Base-by-base conservation (phyloP, 2,888 invertebrate species). In the Agapostemon virescens region DNA sequence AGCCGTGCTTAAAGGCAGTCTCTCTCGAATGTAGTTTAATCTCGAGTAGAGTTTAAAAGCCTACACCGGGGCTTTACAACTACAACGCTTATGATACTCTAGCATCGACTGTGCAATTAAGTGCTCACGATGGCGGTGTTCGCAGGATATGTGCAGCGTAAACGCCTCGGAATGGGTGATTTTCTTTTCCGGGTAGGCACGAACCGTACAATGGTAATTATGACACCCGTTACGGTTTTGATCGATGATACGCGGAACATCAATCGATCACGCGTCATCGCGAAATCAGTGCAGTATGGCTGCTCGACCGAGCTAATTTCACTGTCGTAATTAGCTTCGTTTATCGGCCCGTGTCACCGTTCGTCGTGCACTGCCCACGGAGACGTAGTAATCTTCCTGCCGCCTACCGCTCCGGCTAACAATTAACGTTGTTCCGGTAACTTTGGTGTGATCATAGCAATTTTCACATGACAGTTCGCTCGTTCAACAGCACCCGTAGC, bases 341-440 rank as follows among this genome's bases (percentile, higher is more conserved):
- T 88, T 85, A 88, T 88, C 85, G 86, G 81, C 9, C 74, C 70
- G 69, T 63, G 78, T 78, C 82, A 77, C 83, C 83, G 81, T 84
- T 79, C 81, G 74, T 79, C 83, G 79, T 82, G 66, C 69, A 72
- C 69, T 63, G 75, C 74, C 55, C 69, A 69, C 52, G 76, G 70
- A 69, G 71, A 77, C 67, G 83, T 52, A 73, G 81, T 84, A 84
- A 86, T 86, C 83, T 83, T 81, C 82, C 67, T 69, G 77, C 78
- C 71, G 69, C 77, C 49, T 49, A 17, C 52, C 83, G 69, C 78
- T 81, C 80, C 78, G 74, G 84, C 85, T 86, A 88, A 88, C 86
- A 86, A 85, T 88, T 88, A 88, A 88, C 87, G 86, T 86, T 81
- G 87, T 85, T 87, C 85, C 85, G 86, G 82, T 84, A 85, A 87